Base-by-base conservation (phyloP, 2,113 vertebrate genomes). In the Cinclus mexicanus region DNA sequence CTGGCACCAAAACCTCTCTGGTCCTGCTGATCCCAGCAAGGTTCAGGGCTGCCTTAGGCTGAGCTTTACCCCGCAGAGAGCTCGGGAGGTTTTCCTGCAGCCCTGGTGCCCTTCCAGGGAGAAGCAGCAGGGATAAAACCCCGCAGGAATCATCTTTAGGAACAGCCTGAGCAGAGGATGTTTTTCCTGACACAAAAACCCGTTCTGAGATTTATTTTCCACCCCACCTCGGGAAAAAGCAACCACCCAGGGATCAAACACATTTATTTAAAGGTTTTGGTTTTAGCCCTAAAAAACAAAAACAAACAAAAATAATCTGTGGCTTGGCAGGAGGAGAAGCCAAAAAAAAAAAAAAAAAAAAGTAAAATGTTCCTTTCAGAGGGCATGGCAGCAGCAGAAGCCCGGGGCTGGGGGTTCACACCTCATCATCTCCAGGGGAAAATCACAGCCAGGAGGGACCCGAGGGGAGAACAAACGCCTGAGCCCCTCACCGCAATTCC, bases 191-290 rank as follows among this genome's bases (percentile, higher is more conserved):
- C 7, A 28, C 4, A 7, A 86, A 86, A 92, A 82, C 31, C 46
- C 42, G 11, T 11, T 12, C 69, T 4, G 6, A 44, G 28, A 2
- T 39, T 29, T 47, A 7, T 41, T 22, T 49, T 3, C 35, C 35
- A 7, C 35, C 35, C 35, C 8, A 2, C 11, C 31, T 7, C 37
- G 6, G 63, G 33, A 87, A 68, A 52, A 89, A 26, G 10, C 29
- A 85, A 9, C 69, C 78, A 68, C 87, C 65, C 87, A 69, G 67
- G 69, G 92, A 95, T 91, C 88, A 85, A 90, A 85, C 57, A 53
- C 55, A 14, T 84, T 81, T 83, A 89, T 89, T 95, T 90, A 76
- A 94, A 88, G 59, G 88, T 88, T 96, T 74, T 37, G 50, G 17
- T 64, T 94, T 80, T 49, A 97, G 42, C 79, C 78, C 81, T 93